Conservation (phyloP, 2,797 vertebrate genomes). For the Anolis apletophallus region DNA sequence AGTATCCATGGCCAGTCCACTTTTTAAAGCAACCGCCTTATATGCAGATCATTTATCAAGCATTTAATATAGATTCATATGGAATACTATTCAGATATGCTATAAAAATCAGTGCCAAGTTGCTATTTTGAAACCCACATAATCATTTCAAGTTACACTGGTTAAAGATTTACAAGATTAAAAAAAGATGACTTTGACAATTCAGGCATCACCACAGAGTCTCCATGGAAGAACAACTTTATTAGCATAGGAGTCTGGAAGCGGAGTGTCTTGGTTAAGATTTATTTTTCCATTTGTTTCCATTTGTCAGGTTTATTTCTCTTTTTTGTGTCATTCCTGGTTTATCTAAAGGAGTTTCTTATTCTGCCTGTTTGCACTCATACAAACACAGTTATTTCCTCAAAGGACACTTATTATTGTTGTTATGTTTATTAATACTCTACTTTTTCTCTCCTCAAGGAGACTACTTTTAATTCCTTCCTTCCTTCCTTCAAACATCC, state of each 20-base stretch:
- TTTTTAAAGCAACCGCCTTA: slow-evolving; percentile 26
- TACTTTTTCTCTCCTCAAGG: no score
- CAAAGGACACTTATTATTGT: neutral
- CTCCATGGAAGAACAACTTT: slow-evolving; percentile 72
- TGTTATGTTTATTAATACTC: no score
- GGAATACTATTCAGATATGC: slow-evolving; percentile 51
- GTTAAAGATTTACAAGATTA: slow-evolving; percentile 72
- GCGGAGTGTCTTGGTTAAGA: slow-evolving; percentile 34
- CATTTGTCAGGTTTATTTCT: slow-evolving; percentile 50
- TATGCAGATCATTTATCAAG: slow-evolving; percentile 57
- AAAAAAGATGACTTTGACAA: slow-evolving; percentile 43
- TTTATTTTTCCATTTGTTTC: slow-evolving; percentile 65
- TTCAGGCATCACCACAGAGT: slow-evolving; percentile 60
- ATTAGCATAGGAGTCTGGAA: slow-evolving; percentile 70
- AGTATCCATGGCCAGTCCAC: neutral
- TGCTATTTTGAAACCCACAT: slow-evolving; percentile 73
- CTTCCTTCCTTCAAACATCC: slow-evolving; percentile 21
- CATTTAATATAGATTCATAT: slow-evolving; percentile 51
- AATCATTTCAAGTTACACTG: slow-evolving; percentile 72
- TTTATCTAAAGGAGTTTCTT: neutral
- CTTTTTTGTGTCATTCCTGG: slow-evolving; percentile 20
- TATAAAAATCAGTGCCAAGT: slow-evolving; percentile 61
- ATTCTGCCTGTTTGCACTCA: slow-evolving; percentile 18
- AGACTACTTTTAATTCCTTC: neutral
- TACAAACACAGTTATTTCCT: slow-evolving; percentile 11